Conservation (phyloP, 2,888 invertebrate species). For the Lamellibrachia satsuma region DNA sequence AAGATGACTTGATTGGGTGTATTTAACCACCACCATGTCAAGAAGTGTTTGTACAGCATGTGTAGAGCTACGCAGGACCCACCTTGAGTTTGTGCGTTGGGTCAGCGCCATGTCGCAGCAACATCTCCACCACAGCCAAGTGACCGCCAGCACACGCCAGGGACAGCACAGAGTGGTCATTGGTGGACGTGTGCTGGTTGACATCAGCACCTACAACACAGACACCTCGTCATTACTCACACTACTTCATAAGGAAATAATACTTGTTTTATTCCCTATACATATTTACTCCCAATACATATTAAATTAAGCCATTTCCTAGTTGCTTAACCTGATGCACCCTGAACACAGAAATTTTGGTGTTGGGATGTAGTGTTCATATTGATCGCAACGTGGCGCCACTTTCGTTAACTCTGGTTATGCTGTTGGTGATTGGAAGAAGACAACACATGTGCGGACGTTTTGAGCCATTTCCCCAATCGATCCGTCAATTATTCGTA, state of each 20-base stretch:
- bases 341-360: not conserved
- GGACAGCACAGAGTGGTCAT: constrained; percentile 96
- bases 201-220: constrained; percentile 74
- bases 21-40: too few species aligned
- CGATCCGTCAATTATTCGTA: too few species aligned
- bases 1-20: not conserved
- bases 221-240: not conserved
- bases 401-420: too few species aligned
- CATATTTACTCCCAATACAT: too few species aligned
- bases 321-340: constrained; percentile 5
- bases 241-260: not conserved
- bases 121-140: constrained; percentile 88
- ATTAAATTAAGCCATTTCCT: too few species aligned
- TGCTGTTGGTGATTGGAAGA: not conserved
- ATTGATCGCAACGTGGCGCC: too few species aligned
- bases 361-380: too few species aligned
- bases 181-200: constrained; percentile 82
- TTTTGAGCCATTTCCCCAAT: too few species aligned
- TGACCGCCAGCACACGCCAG: constrained; percentile 97
- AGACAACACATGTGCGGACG: too few species aligned
- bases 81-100: constrained; percentile 94
- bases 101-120: constrained; percentile 91
- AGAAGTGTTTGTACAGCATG: too few species aligned
- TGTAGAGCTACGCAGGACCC: constrained; percentile 27
- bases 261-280: not conserved